Evolutionary conservation across 2,888 invertebrate species (phyloP).

Genomic region (Ernsta delagoae): DNA sequence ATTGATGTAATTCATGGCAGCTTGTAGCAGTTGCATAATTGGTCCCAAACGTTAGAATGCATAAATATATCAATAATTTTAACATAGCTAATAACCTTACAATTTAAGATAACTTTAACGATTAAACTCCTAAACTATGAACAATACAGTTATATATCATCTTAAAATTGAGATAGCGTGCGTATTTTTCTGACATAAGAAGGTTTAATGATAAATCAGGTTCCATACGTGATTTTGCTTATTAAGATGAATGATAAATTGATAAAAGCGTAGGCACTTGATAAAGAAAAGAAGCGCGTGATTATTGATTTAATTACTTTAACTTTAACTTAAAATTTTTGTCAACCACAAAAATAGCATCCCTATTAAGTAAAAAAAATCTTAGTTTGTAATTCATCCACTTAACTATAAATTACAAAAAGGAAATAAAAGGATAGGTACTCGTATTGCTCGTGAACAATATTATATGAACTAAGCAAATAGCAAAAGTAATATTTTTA

Average conservation of each 20-base stretch:
- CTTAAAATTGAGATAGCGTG: conserved; percentile 11
- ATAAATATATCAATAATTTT: conserved; percentile 51
- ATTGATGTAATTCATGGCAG: conserved; percentile 59
- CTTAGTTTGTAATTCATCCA: background rate
- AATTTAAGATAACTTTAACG: background rate
- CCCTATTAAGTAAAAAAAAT: background rate
- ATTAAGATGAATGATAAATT: conserved; percentile 26
- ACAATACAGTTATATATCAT: conserved; percentile 5
- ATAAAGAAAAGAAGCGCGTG: conserved; percentile 2
- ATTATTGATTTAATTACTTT: background rate
- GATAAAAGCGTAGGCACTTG: background rate
- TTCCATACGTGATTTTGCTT: conserved; percentile 22
- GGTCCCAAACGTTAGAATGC: conserved; percentile 55
- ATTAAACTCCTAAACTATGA: background rate
- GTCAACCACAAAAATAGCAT: background rate
- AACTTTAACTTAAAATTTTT: background rate
- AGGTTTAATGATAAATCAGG: conserved; percentile 33
- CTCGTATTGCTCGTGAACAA: too few relatives aligned
- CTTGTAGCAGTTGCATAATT: conserved; percentile 56
- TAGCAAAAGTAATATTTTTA: too few relatives aligned
- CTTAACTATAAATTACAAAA: too few relatives aligned
- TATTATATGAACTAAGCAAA: too few relatives aligned
- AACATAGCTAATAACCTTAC: conserved; percentile 51
- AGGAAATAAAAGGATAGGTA: too few relatives aligned
- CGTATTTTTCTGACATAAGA: background rate